Evolutionary conservation across 2,888 invertebrate genomes (phyloP).

Genomic region (Idaea aversata): DNA sequence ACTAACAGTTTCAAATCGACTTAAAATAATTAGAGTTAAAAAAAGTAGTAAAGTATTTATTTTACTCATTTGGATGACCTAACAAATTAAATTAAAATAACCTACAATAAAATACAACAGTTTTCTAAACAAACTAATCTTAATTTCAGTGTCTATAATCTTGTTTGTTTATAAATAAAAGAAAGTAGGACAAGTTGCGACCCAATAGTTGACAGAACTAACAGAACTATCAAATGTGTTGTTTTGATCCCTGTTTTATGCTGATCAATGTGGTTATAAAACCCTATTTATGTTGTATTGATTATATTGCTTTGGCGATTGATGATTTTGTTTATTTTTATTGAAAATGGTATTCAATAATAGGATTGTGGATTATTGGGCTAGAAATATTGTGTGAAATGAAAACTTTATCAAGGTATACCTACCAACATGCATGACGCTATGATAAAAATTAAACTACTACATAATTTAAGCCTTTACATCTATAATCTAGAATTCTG

Average conservation of each 20-base stretch:
- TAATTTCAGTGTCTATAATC: not conserved
- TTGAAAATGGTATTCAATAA: not conserved
- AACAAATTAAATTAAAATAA: not conserved
- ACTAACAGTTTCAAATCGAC: too few relatives aligned
- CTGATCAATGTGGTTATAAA: not conserved
- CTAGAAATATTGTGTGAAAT: too few relatives aligned
- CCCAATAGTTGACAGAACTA: not conserved
- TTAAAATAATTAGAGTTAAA: too few relatives aligned
- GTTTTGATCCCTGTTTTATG: not conserved
- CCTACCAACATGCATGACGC: too few relatives aligned
- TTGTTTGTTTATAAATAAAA: not conserved
- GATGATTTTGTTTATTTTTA: not conserved
- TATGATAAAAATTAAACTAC: too few relatives aligned
- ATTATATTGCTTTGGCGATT: not conserved
- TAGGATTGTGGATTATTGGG: too few relatives aligned
- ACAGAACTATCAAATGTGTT: conserved; percentile 1
- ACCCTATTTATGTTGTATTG: not conserved
- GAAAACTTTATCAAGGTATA: too few relatives aligned
- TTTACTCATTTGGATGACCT: not conserved
- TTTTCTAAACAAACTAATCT: conserved; percentile 1
- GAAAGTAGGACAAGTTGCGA: not conserved
- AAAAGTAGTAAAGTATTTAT: too few relatives aligned
- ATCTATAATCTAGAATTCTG: too few relatives aligned
- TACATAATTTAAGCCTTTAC: too few relatives aligned
- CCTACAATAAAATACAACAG: not conserved